Conservation (phyloP, 2,797 vertebrate species). For the Bradypus variegatus region DNA sequence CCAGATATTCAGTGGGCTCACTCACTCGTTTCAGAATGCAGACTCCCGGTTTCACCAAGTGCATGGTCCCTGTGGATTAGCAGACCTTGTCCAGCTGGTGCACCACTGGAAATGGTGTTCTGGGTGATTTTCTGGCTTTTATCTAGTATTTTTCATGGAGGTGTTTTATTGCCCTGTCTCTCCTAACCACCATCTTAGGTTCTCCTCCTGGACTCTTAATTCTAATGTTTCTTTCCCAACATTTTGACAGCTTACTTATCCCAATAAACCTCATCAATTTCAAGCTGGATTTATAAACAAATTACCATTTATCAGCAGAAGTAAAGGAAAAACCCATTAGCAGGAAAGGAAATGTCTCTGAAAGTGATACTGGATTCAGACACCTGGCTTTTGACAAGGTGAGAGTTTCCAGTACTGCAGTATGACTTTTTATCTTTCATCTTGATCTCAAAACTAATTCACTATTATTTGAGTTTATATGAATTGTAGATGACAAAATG, state of each 20-base stretch:
- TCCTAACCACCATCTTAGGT: no score
- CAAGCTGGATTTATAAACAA: not conserved
- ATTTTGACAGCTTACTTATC: slow-evolving; percentile 21
- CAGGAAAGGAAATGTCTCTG: not conserved
- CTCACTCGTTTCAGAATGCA: no score
- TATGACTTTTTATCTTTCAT: not conserved
- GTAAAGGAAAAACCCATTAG: slow-evolving; percentile 6
- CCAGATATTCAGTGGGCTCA: no score
- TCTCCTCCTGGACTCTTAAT: not conserved
- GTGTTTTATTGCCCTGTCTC: no score
- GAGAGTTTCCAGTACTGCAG: not conserved
- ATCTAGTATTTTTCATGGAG: no score
- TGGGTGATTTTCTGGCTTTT: no score
- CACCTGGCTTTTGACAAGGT: not conserved
- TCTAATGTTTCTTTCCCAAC: not conserved
- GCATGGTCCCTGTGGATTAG: no score
- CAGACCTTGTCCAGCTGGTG: no score
- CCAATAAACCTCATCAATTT: not conserved
- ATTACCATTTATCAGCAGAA: slow-evolving; percentile 24
- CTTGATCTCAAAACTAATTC: slow-evolving; percentile 25
- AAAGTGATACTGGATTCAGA: not conserved
- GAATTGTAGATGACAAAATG: not conserved
- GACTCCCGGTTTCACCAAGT: no score
- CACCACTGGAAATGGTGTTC: no score
- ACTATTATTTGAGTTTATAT: not conserved